Conservation (phyloP, 2,888 invertebrate species). For the Drosophila borborema region DNA sequence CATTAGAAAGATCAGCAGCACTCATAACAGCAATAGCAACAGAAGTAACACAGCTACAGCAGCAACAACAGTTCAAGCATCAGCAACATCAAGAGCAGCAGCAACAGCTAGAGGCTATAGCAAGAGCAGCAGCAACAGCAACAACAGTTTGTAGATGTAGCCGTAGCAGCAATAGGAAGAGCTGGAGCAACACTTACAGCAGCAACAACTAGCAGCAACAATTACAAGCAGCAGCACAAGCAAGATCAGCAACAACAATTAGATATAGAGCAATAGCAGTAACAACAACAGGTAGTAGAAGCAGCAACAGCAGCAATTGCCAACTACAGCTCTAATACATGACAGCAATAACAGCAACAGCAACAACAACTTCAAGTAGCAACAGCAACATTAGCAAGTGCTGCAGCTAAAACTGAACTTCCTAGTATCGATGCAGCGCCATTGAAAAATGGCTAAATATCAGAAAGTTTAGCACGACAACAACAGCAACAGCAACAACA, state of each 20-base stretch:
- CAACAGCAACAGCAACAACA: slow-evolving; percentile 18
- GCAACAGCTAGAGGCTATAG: background rate
- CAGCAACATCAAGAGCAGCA: background rate
- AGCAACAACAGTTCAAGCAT: background rate
- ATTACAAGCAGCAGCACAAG: background rate
- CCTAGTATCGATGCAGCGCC: slow-evolving; percentile 57
- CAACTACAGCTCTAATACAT: background rate
- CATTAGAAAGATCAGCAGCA: background rate
- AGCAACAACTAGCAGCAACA: slow-evolving; percentile 1
- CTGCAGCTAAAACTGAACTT: slow-evolving; percentile 56
- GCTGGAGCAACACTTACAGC: slow-evolving; percentile 6
- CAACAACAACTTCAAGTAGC: slow-evolving; percentile 8
- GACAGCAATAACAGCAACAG: slow-evolving; percentile 12
- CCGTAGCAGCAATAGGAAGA: background rate
- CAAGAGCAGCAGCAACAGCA: background rate
- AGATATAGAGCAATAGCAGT: slow-evolving; percentile 2
- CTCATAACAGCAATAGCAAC: background rate
- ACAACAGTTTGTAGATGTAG: background rate
- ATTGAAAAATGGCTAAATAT: slow-evolving; percentile 52
- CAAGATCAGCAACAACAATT: slow-evolving; percentile 13
- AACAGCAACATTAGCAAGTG: slow-evolving; percentile 30
- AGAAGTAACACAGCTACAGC: background rate
- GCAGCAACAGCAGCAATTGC: slow-evolving; percentile 5
- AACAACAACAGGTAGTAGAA: background rate
- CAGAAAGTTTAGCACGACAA: slow-evolving; percentile 54